Evolutionary conservation across 2,888 invertebrate species (phyloP).

Genomic region (Smittia sp.): DNA sequence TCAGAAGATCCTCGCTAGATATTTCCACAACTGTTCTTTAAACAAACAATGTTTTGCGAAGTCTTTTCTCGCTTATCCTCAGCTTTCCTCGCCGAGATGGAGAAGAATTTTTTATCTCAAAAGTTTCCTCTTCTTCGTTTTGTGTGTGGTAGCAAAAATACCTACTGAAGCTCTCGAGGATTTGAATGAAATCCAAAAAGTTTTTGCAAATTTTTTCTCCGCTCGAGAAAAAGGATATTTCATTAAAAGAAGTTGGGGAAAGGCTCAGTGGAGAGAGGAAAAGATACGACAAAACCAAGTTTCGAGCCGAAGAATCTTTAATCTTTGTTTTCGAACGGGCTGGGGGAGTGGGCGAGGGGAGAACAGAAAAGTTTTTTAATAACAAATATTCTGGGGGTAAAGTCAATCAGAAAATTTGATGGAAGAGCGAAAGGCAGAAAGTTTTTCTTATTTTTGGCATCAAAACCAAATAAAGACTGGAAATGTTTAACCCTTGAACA

Average conservation of each 20-base stretch:
- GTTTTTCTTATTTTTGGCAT: too few species aligned
- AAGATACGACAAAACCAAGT: conserved; percentile 10
- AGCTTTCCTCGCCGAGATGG: not conserved
- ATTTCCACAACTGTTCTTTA: too few species aligned
- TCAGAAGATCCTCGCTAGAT: too few species aligned
- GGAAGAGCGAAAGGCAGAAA: not conserved
- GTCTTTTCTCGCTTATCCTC: not conserved
- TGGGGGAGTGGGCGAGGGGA: not conserved
- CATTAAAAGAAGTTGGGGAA: conserved; percentile 14
- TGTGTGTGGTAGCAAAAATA: not conserved
- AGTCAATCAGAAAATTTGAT: conserved; percentile 22
- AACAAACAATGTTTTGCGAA: not conserved
- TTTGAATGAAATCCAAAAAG: conserved; percentile 35
- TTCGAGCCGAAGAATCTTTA: not conserved
- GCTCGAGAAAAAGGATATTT: conserved; percentile 28
- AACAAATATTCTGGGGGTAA: not conserved
- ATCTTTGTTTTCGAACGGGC: not conserved
- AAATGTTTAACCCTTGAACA: too few species aligned
- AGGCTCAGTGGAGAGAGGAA: not conserved
- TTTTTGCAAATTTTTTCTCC: not conserved
- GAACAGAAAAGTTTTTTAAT: not conserved
- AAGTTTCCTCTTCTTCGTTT: not conserved
- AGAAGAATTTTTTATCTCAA: not conserved
- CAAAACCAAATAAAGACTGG: not conserved
- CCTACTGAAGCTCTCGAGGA: not conserved